phyloP scores from a whole-genome alignment of 2,888 invertebrate genomes.

The Pristionchus japonicus region DNA sequence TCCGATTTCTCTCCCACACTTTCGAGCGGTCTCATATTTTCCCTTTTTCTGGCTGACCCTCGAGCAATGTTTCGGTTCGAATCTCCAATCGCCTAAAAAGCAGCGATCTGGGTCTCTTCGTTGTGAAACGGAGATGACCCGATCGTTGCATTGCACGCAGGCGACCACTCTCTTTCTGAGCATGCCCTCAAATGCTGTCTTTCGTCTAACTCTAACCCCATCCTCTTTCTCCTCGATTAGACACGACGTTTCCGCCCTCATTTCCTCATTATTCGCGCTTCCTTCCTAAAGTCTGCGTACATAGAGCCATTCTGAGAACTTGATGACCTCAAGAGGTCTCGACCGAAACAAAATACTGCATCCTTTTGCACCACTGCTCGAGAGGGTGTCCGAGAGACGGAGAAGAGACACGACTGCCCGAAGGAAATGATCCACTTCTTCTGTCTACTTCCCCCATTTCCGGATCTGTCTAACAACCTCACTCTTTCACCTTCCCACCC shows the following conservation, averaged over 20 bases:
- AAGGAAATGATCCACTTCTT: neutral
- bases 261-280: neutral
- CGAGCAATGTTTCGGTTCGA: conserved; percentile 13
- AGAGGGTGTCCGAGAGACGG: neutral
- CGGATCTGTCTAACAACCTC: conserved; percentile 23
- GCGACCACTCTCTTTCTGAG: conserved; percentile 1
- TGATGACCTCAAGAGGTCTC: no score
- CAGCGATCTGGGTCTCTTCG: neutral
- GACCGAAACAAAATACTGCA: no score
- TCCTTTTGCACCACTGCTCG: no score
- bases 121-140: neutral
- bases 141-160: neutral
- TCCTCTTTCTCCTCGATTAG: neutral
- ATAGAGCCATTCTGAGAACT: no score
- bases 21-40: neutral
- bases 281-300: no score
- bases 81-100: neutral
- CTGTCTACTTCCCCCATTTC: conserved; percentile 17
- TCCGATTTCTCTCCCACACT: neutral
- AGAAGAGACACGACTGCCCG: neutral
- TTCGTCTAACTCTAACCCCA: neutral
- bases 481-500: neutral
- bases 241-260: neutral
- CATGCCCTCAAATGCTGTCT: neutral
- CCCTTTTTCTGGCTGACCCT: conserved; percentile 3